Conservation (phyloP, 2,797 vertebrate genomes). For the Urosaurus nigricauda region DNA sequence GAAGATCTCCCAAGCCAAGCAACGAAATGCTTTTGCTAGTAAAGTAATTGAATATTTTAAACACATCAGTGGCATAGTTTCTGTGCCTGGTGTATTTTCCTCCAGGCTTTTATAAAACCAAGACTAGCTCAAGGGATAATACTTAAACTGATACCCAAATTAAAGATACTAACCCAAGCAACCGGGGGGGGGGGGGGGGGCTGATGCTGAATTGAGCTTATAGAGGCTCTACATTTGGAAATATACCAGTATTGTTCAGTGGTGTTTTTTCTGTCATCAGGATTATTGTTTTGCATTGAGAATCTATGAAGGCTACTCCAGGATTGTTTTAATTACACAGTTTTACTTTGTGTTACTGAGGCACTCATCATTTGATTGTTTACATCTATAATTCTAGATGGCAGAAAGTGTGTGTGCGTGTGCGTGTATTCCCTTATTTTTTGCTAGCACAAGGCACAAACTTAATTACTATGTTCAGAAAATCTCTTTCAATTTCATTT, state of each 20-base stretch:
- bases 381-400: background rate
- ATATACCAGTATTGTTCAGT: background rate
- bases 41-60: conserved; percentile 41
- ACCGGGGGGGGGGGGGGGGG: background rate
- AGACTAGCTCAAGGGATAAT: background rate
- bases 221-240: background rate
- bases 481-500: background rate
- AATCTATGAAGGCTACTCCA: conserved; percentile 44
- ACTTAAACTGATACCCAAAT: background rate
- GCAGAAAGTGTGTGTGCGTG: background rate
- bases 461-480: conserved; percentile 28
- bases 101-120: conserved; percentile 37
- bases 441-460: conserved; percentile 27
- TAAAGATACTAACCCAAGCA: background rate
- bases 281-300: conserved; percentile 27
- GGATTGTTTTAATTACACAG: conserved; percentile 39
- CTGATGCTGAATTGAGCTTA: background rate
- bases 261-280: background rate
- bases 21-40: conserved; percentile 26
- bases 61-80: conserved; percentile 48
- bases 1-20: conserved; percentile 33
- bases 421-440: background rate
- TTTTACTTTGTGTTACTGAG: background rate
- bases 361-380: conserved; percentile 37
- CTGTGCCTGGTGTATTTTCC: conserved; percentile 38